A percentile compares a stretch with the other conserved stretches of the same genome.
These are phyloP conservation scores for Drosophila picticornis DNA, from an alignment of 2,888 invertebrate genomes.

Conservation along the genomic window DNA sequence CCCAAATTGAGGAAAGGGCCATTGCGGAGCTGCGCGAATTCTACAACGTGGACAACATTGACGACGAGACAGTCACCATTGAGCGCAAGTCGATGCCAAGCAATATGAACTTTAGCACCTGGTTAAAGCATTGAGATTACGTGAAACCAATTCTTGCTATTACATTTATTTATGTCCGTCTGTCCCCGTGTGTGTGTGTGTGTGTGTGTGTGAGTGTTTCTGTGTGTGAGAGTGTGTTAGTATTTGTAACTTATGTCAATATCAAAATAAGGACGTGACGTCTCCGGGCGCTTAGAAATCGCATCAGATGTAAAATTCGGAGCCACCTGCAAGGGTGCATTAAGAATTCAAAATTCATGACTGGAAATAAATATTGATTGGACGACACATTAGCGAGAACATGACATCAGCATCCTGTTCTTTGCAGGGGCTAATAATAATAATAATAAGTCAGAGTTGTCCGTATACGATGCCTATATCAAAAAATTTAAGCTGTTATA, in stretches of 20 bases:
- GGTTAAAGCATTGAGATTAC: conserved; percentile 70
- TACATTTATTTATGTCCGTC: conserved; percentile 28
- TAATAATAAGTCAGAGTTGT: background rate
- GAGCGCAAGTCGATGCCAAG: conserved; percentile 73
- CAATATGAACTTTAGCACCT: conserved; percentile 83
- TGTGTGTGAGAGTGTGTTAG: conserved; percentile 3
- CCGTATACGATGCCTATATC: background rate
- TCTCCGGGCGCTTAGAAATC: conserved; percentile 4
- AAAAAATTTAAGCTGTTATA: background rate
- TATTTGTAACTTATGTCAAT: conserved; percentile 9
- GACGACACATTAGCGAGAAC: conserved; percentile 49
- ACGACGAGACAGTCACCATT: conserved; percentile 91
- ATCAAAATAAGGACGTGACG: conserved; percentile 14
- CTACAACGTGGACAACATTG: conserved; percentile 90
- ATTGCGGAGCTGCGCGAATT: conserved; percentile 91
- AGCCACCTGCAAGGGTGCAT: conserved; percentile 68
- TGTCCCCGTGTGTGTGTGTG: conserved; percentile 25
- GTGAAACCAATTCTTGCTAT: conserved; percentile 14
- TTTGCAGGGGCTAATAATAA: background rate
- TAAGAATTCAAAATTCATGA: conserved; percentile 17
- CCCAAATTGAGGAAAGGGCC: conserved; percentile 95
- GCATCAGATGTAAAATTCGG: conserved; percentile 75
- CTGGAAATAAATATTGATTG: conserved; percentile 2
- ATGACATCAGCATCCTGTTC: conserved; percentile 16
- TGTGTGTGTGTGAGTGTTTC: conserved; percentile 10